phyloP scores from a whole-genome alignment of 2,888 invertebrate species.

The Megaustenia siamemsis region DNA sequence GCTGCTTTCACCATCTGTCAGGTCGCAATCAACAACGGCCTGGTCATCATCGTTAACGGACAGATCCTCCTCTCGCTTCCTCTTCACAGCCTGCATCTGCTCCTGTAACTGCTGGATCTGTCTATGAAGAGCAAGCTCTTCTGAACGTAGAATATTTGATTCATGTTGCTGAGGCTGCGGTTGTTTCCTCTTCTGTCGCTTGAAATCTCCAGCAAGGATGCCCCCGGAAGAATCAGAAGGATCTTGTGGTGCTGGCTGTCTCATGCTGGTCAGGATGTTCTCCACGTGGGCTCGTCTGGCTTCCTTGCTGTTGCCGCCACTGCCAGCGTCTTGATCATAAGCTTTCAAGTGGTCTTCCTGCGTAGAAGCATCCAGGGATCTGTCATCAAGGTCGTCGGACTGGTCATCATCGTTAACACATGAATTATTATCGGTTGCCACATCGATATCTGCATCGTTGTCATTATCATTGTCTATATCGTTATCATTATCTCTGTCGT shows the following conservation, averaged over 20 bases:
- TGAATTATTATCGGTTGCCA: constrained; percentile 33
- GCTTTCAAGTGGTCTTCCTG: constrained; percentile 14
- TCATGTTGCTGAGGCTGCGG: constrained; percentile 95
- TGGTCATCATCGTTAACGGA: background rate
- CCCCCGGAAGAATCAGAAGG: constrained; percentile 40
- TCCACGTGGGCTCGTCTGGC: constrained; percentile 95
- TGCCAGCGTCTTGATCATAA: constrained; percentile 12
- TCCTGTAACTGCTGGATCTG: constrained; percentile 93
- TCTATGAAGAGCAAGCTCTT: constrained; percentile 86
- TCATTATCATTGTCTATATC: constrained; percentile 60
- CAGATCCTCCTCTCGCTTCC: constrained; percentile 45
- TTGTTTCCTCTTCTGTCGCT: constrained; percentile 89
- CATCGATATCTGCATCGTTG: constrained; percentile 52
- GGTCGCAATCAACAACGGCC: constrained; percentile 5
- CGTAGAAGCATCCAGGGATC: constrained; percentile 23
- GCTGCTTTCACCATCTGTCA: constrained; percentile 28
- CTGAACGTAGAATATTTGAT: constrained; percentile 65
- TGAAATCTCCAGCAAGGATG: constrained; percentile 61
- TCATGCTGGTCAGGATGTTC: constrained; percentile 96
- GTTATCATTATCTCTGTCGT: constrained; percentile 62
- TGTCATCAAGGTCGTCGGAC: constrained; percentile 40
- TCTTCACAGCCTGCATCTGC: constrained; percentile 89
- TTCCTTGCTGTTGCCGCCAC: constrained; percentile 70
- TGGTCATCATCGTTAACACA: constrained; percentile 49
- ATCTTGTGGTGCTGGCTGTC: constrained; percentile 80